Evolutionary conservation across 1,140 invertebrate genomes (phyloP), one percentile per base, ranked within the genome.

Genomic region (Thalassaphorura encarpata): DNA sequence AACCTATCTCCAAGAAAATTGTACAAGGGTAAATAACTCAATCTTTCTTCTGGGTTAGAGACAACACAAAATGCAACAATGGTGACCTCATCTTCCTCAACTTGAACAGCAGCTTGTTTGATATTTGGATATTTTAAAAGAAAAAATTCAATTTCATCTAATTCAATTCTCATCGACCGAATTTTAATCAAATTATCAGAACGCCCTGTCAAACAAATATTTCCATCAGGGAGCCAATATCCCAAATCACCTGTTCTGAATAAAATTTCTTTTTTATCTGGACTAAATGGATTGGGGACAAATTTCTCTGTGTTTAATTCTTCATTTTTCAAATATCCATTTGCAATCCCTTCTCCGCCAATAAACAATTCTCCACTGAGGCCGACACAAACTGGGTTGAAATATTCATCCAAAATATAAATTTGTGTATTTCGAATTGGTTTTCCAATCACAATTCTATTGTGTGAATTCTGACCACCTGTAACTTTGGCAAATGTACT

Each of bases 161-260:
- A 31, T 26, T 56, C 54, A 15, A 56, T 11, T 28, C 54, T 8
- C 2, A 48, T 18, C 23, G 45, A 43, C 11, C 19, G n/a, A 3
- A 56, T 23, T 49, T 56, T 56, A 16, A 56, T 45, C 23, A 49
- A 45, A 33, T 18, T 16, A 41, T 56, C 54, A 19, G 8, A 36
- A 8, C 54, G 19, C 2, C 54, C 54, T 16, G 39, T 15, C 3
- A 56, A 6, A 6, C 3, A 11, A 3, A 40, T 6, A 5, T 51
- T 11, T 19, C 31, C 23, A n/a, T 52, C 50, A 6, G 4, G 11
- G 23, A 3, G 18, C 18, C 18, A 13, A 6, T 40, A 23, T 8
- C 36, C 50, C 18, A 40, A 23, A 21, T 52, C 50, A 42, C 50
- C 50, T 4, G 50, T 52, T 27, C 5, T 15, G 23, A 40, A 52